Percentiles rank a stretch among this genome's conserved stretches.
These are phyloP conservation scores for Emydocephalus ijimae DNA, from an alignment of 2,113 vertebrate genomes.

Conservation along the genomic window DNA sequence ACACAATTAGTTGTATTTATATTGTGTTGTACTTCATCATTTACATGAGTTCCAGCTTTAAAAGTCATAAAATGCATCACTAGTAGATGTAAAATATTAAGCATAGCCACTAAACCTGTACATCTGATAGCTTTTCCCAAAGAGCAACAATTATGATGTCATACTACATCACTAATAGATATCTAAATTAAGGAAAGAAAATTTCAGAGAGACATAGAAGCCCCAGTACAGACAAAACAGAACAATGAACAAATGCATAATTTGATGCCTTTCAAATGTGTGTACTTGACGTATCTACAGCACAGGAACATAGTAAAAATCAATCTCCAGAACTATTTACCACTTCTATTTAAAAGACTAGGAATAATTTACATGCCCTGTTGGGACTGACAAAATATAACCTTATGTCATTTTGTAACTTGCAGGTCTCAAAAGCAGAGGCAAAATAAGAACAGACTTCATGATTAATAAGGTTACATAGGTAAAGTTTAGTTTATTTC, in stretches of 20 bases:
- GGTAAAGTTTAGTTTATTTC: slow-evolving; percentile 64
- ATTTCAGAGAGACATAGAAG: neutral
- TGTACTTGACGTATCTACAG: neutral
- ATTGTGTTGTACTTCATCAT: neutral
- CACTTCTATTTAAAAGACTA: neutral
- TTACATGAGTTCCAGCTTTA: neutral
- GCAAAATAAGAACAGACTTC: slow-evolving; percentile 34
- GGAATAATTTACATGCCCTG: neutral
- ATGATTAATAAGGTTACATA: slow-evolving; percentile 43
- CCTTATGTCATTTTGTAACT: neutral
- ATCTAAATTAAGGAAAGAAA: neutral
- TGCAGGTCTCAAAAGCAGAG: slow-evolving; percentile 1
- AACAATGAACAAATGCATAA: neutral
- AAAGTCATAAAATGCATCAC: neutral
- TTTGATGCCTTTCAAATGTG: neutral
- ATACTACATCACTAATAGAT: neutral
- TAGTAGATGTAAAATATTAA: neutral
- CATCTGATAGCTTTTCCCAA: neutral
- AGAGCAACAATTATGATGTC: neutral
- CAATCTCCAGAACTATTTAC: neutral
- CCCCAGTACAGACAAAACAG: neutral
- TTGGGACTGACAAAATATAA: neutral
- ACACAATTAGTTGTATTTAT: neutral
- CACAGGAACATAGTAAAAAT: neutral
- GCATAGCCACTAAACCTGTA: neutral